These are phyloP conservation scores for Laodelphax striatellus DNA, from an alignment of 1,140 invertebrate genomes.

Conservation along the genomic window DNA sequence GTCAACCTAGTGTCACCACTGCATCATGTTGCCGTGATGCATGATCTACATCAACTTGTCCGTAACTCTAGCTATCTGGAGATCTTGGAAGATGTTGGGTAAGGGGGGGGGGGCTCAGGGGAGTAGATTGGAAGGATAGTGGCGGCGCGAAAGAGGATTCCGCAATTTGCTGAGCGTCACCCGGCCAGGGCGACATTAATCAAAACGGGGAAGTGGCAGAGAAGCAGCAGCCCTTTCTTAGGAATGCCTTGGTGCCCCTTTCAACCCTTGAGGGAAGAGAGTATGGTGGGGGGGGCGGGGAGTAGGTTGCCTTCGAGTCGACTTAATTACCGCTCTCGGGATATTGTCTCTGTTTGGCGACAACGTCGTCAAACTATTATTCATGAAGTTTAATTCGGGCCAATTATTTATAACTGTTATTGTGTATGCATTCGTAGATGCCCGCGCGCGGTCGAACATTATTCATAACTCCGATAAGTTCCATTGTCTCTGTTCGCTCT, in stretches of 20 bases:
- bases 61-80: too few species aligned
- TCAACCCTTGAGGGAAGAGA: too few species aligned
- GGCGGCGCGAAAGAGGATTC: not conserved
- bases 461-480: slow-evolving; percentile 4
- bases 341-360: not conserved
- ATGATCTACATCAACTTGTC: too few species aligned
- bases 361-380: slow-evolving; percentile 1
- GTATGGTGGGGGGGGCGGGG: too few species aligned
- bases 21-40: too few species aligned
- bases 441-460: not conserved
- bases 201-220: not conserved
- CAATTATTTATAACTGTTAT: slow-evolving; percentile 4
- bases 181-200: not conserved
- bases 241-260: not conserved
- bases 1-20: too few species aligned
- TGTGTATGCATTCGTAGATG: not conserved
- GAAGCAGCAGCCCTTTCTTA: not conserved
- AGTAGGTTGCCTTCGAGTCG: not conserved
- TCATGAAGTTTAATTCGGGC: slow-evolving; percentile 1
- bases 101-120: too few species aligned
- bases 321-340: not conserved
- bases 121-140: too few species aligned
- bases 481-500: not conserved
- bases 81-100: too few species aligned
- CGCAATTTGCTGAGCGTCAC: slow-evolving; percentile 1